These are phyloP conservation scores for Chaetoderma sp. DNA, from an alignment of 2,888 invertebrate genomes.

Conservation along the genomic window DNA sequence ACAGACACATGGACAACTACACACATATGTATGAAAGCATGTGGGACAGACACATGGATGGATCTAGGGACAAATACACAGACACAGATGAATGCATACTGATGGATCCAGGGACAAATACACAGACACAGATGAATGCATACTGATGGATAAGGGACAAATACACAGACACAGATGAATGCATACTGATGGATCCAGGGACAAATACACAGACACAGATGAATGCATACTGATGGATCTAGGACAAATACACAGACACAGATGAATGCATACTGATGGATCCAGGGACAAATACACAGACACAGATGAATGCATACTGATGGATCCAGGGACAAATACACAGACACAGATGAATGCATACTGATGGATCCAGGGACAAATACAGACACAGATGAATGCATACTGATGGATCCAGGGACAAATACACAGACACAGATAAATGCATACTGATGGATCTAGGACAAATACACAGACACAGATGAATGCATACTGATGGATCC, in stretches of 20 bases:
- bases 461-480: slow-evolving; percentile 1
- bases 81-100: background rate
- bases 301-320: background rate
- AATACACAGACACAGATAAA: slow-evolving; percentile 1
- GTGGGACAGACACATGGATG: no score
- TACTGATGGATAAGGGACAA: background rate
- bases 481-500: background rate
- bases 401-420: background rate
- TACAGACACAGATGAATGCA: background rate
- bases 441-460: background rate
- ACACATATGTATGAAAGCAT: background rate
- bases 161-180: background rate
- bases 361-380: background rate
- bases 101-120: background rate
- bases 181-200: background rate
- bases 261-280: background rate
- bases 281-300: background rate
- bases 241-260: slow-evolving; percentile 2
- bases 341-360: slow-evolving; percentile 1
- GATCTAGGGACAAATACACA: no score
- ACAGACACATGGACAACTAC: slow-evolving; percentile 2
- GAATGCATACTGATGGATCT: background rate
- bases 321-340: background rate
- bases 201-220: background rate
- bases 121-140: background rate